These are phyloP conservation scores for Phoebastria nigripes DNA, from an alignment of 2,797 vertebrate genomes.

Conservation along the genomic window DNA sequence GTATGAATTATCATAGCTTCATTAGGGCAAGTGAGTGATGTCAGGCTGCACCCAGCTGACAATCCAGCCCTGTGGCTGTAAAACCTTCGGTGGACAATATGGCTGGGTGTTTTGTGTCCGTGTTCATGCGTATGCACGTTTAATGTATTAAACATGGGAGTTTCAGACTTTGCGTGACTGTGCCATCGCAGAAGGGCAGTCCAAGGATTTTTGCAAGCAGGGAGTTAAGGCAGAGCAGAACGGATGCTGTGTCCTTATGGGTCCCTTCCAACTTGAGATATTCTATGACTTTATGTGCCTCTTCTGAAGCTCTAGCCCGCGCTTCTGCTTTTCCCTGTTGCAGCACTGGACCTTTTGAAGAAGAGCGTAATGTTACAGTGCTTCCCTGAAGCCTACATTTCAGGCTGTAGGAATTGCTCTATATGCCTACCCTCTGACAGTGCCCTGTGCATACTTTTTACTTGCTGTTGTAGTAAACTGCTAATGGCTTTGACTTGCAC, in stretches of 20 bases:
- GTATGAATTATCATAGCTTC: not conserved
- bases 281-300: accelerated
- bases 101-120: accelerated
- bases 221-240: not conserved
- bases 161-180: accelerated
- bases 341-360: not conserved
- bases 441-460: not conserved
- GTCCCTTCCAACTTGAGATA: not conserved
- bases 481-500: not conserved
- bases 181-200: accelerated
- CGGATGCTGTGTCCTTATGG: not conserved
- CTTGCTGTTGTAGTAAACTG: not conserved
- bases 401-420: not conserved
- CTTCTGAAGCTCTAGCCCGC: not conserved
- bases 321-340: not conserved
- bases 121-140: accelerated
- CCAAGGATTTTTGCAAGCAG: not conserved
- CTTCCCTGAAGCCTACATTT: not conserved
- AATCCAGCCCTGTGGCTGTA: not conserved
- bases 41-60: not conserved
- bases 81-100: not conserved
- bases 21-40: not conserved
- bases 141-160: accelerated
- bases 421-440: not conserved
- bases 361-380: not conserved